phyloP scores from a whole-genome alignment of 2,888 invertebrate genomes.

The Allolobophora icterica region DNA sequence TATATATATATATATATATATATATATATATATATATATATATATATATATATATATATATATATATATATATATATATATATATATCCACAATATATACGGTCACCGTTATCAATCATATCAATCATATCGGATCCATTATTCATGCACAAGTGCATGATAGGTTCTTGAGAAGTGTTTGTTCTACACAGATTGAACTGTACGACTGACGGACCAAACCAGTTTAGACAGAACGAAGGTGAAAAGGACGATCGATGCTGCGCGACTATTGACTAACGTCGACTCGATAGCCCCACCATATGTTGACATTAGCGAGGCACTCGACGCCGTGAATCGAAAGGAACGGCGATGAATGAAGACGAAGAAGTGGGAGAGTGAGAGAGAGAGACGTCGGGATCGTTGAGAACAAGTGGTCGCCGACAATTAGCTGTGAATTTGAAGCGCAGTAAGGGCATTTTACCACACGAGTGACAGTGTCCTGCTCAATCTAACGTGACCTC shows the following conservation, averaged over 20 bases:
- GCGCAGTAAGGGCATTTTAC: background rate
- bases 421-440: background rate
- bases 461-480: background rate
- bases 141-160: background rate
- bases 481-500: background rate
- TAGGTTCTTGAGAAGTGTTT: background rate
- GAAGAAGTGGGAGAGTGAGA: background rate
- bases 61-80: too few relatives aligned
- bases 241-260: background rate
- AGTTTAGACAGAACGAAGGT: conserved; percentile 12
- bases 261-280: too few relatives aligned
- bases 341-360: background rate
- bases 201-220: background rate
- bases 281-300: background rate
- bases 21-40: too few relatives aligned
- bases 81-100: background rate
- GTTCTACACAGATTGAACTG: background rate
- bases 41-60: too few relatives aligned
- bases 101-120: background rate
- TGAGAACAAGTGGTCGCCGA: background rate
- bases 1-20: too few relatives aligned
- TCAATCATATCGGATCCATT: background rate
- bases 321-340: background rate
- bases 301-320: background rate
- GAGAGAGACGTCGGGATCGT: background rate